Evolutionary conservation across 2,797 vertebrate species (phyloP).

Genomic region (Halcyon smyrnensis): DNA sequence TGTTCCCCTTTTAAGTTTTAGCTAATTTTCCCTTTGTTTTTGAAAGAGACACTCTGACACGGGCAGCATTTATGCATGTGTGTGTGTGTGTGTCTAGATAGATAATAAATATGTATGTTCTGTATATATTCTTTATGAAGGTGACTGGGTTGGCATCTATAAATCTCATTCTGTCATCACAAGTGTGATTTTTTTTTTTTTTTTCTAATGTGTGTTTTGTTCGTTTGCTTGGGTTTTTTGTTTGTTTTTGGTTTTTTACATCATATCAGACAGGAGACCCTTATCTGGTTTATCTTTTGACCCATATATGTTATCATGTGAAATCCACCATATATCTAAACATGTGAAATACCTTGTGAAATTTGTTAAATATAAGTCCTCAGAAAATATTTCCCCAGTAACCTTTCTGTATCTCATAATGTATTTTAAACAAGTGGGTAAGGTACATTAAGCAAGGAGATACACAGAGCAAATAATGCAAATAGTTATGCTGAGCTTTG

Average conservation of each 20-base stretch:
- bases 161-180: background rate
- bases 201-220: background rate
- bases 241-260: too few species aligned
- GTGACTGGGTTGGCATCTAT: background rate
- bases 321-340: background rate
- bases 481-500: background rate
- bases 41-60: background rate
- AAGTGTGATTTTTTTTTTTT: background rate
- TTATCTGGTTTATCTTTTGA: background rate
- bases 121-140: background rate
- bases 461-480: background rate
- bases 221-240: too few species aligned
- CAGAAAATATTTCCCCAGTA: background rate
- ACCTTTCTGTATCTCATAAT: background rate
- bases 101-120: background rate
- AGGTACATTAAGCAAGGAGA: background rate
- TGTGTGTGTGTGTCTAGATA: background rate
- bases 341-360: background rate
- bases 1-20: background rate
- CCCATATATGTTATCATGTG: background rate
- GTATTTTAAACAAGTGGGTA: background rate
- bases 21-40: background rate
- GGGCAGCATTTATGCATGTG: accelerated
- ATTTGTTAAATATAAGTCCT: background rate
- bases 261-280: background rate